Evolutionary conservation across 2,113 vertebrate genomes (phyloP), one percentile per base, ranked within the genome.

Genomic region (Rutilus rutilus): DNA sequence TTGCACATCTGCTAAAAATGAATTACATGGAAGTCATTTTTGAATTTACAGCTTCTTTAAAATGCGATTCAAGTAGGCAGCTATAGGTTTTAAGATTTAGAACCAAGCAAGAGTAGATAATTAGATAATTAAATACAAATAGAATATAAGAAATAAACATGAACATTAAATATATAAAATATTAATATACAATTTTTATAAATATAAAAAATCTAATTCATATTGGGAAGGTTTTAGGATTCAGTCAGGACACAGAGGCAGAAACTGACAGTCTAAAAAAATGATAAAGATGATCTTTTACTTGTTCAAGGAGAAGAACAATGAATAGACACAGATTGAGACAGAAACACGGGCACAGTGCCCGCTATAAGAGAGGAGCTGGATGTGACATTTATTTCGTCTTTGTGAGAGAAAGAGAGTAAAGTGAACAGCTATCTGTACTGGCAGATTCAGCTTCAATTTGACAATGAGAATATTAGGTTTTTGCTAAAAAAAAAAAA

Each of bases 311-410:
- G 25, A 47, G n/a, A 80, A 47, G 60, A 80, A 47, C 78, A 65
- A n/a, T 11, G 36, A 45, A 42, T 25, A 62, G 33, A 62, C n/a
- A 79, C 57, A 65, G 60, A 64, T 27, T 42, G 39, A 81, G 78
- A 17, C 54, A 19, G 36, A 5, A 64, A 64, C n/a, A 30, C 33
- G 23, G 59, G 59, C 39, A 65, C 39, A 27, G 78, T 65, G 39
- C 78, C 23, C 15, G 17, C 39, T 23, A 50, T 45, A 64, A 64
- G n/a, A 78, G 42, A 75, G 42, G 12, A 54, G 25, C 17, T 77
- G 75, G 78, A 64, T 80, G 39, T 80, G 78, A 80, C 59, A 80
- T 39, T 47, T 17, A 25, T 80, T 64, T 14, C 19, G n/a, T 80
- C 75, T 77, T 50, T 77, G 45, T 21, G 75, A 21, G 45, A 52